phyloP scores from a whole-genome alignment of 2,113 vertebrate genomes.

The Acanthisitta chloris region DNA sequence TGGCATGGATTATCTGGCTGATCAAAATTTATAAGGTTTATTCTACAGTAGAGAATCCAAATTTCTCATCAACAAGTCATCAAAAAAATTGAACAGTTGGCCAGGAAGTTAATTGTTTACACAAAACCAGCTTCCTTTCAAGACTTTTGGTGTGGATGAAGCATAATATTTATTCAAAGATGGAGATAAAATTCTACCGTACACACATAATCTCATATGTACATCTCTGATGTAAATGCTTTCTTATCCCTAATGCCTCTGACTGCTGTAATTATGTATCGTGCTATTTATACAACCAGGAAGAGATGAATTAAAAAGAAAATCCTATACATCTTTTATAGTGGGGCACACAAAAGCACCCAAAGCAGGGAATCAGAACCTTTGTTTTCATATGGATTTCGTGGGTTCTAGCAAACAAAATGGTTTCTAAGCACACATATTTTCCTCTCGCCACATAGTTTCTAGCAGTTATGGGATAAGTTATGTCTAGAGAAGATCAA shows the following conservation, averaged over 20 bases:
- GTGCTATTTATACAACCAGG: not conserved
- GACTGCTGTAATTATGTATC: not conserved
- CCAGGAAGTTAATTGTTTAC: conserved; percentile 45
- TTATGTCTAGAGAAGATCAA: not conserved
- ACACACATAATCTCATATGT: not conserved
- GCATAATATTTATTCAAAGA: conserved; percentile 56
- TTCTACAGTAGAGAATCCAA: not conserved
- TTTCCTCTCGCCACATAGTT: not conserved
- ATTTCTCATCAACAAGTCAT: conserved; percentile 30
- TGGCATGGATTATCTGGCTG: not conserved
- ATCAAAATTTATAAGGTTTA: not conserved
- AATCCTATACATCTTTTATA: not conserved
- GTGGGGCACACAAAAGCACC: not conserved
- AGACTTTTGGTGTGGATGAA: conserved; percentile 38
- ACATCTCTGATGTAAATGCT: conserved; percentile 33
- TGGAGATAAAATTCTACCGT: conserved; percentile 27
- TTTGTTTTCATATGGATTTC: not conserved
- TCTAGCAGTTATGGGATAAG: not conserved
- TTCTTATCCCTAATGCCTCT: conserved; percentile 13
- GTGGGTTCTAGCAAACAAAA: not conserved
- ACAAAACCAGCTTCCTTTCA: conserved; percentile 46
- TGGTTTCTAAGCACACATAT: rapidly evolving
- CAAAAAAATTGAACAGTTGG: not conserved
- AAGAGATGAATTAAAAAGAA: not conserved
- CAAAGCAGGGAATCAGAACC: not conserved